phyloP scores from a whole-genome alignment of 2,888 invertebrate species.

The Tigriopus californicus region DNA sequence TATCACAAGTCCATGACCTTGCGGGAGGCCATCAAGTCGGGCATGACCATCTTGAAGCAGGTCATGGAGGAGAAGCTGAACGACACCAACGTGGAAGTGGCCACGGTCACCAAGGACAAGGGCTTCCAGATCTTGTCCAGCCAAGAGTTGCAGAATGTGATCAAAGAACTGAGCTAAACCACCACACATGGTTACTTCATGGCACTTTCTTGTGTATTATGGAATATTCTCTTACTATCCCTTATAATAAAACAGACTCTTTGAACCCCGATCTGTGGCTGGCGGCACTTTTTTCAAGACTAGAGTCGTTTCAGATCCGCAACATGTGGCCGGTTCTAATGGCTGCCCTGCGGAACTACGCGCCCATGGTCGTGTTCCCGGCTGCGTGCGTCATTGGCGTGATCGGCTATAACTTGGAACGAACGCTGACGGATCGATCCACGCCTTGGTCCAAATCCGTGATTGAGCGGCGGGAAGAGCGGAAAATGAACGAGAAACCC shows the following conservation, averaged over 20 bases:
- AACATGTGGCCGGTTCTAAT: conserved; percentile 58
- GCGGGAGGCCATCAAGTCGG: conserved; percentile 73
- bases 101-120: conserved; percentile 65
- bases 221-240: neutral
- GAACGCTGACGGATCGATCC: conserved; percentile 28
- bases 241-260: neutral
- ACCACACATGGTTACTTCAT: neutral
- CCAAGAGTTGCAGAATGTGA: conserved; percentile 6
- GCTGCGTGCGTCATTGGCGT: conserved; percentile 61
- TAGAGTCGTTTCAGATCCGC: neutral
- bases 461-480: conserved; percentile 49
- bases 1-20: conserved; percentile 56
- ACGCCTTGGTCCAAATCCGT: conserved; percentile 36
- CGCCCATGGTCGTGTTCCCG: conserved; percentile 58
- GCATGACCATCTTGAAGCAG: conserved; percentile 86
- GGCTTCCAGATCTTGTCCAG: conserved; percentile 43
- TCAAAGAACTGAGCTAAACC: conserved; percentile 8
- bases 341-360: conserved; percentile 47
- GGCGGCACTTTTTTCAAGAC: neutral
- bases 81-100: conserved; percentile 90
- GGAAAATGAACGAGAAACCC: conserved; percentile 40
- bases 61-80: conserved; percentile 99
- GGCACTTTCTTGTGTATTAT: neutral
- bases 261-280: neutral
- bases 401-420: conserved; percentile 67